Evolutionary conservation across 2,888 invertebrate species (phyloP).

Genomic region (Pediacus dermestoides): DNA sequence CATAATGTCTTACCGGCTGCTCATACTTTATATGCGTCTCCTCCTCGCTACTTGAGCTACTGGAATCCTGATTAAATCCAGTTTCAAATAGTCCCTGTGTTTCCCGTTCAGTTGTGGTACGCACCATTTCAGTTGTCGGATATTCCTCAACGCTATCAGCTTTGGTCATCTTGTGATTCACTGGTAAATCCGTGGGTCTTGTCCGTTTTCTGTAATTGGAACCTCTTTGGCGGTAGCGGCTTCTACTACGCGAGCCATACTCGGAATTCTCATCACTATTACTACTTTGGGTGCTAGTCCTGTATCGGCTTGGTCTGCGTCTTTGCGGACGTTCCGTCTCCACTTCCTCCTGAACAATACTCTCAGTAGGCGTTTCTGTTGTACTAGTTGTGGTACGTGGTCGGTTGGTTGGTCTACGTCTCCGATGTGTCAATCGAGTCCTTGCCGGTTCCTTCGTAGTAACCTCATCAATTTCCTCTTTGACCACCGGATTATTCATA

Average conservation of each 20-base stretch:
- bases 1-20: conserved; percentile 8
- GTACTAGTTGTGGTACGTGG: conserved; percentile 27
- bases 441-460: conserved; percentile 22
- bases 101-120: no score
- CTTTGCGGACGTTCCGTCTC: conserved; percentile 31
- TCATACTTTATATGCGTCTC: conserved; percentile 10
- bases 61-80: conserved; percentile 13
- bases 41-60: no score
- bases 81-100: conserved; percentile 14
- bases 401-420: conserved; percentile 23
- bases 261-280: conserved; percentile 17
- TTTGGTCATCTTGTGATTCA: conserved; percentile 17
- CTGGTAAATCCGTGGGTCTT: conserved; percentile 20
- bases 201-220: conserved; percentile 13
- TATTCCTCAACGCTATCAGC: conserved; percentile 5
- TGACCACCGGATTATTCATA: conserved; percentile 3
- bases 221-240: conserved; percentile 23
- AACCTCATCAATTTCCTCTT: conserved; percentile 16
- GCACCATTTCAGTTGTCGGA: not conserved
- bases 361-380: conserved; percentile 27
- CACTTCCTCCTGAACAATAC: conserved; percentile 27
- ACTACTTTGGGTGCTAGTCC: conserved; percentile 17
- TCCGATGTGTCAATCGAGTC: conserved; percentile 19
- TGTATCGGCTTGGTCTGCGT: conserved; percentile 26
- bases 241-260: conserved; percentile 17